Percentiles rank a stretch among this genome's conserved stretches.
phyloP scores from a whole-genome alignment of 2,113 vertebrate genomes.

The Girardinichthys multiradiatus region DNA sequence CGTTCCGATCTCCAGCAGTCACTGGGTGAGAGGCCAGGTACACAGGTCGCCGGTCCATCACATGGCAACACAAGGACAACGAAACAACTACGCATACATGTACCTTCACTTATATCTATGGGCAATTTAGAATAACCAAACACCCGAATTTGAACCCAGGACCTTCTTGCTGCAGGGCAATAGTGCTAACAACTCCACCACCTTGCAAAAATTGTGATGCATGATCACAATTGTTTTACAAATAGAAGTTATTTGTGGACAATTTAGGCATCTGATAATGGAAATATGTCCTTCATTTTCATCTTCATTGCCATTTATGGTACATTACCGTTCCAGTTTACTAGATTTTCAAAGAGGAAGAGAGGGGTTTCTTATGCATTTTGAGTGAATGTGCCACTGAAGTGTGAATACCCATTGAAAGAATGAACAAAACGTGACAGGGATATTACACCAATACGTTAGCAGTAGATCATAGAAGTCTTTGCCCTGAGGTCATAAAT shows the following conservation, averaged over 20 bases:
- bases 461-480: constrained; percentile 69
- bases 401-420: constrained; percentile 62
- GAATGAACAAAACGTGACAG: constrained; percentile 62
- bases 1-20: not conserved
- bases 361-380: constrained; percentile 36
- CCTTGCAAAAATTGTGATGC: no score
- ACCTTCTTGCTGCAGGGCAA: no score
- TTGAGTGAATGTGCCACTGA: constrained; percentile 45
- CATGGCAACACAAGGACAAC: no score
- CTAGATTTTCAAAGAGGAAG: constrained; percentile 23
- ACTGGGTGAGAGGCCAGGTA: not conserved
- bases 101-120: no score
- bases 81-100: no score
- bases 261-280: not conserved
- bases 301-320: constrained; percentile 26
- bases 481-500: constrained; percentile 82
- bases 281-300: constrained; percentile 14
- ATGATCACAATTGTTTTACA: no score
- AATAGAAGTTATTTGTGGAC: not conserved
- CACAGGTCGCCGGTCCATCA: not conserved
- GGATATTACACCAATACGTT: constrained; percentile 68
- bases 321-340: constrained; percentile 15
- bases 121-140: not conserved
- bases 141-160: not conserved
- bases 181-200: not conserved